Evolutionary conservation across 2,113 vertebrate species (phyloP).

Genomic region (Chascanopsetta lugubris): DNA sequence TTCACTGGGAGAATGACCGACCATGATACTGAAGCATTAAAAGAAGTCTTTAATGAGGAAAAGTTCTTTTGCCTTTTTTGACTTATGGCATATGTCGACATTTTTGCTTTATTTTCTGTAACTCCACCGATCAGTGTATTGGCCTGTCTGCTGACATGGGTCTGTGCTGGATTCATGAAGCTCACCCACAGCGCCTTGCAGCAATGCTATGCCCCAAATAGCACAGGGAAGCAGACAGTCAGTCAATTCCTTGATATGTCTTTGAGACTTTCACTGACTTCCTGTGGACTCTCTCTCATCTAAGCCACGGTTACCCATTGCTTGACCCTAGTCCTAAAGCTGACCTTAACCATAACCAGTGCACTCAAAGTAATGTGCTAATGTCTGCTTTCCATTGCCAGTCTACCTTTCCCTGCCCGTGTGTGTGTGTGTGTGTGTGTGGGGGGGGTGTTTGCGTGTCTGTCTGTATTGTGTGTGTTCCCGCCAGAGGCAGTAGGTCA

Average conservation of each 20-base stretch:
- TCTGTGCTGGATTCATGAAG: conserved; percentile 1
- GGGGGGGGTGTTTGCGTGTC: conserved; percentile 2
- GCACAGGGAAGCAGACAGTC: neutral
- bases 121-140: neutral
- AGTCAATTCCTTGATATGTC: neutral
- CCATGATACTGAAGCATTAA: neutral
- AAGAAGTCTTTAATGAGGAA: neutral
- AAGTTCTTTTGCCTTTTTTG: neutral
- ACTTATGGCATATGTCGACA: neutral
- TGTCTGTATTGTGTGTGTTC: neutral
- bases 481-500: conserved; percentile 73
- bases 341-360: too few relatives aligned
- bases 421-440: neutral
- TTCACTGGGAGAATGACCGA: conserved; percentile 23
- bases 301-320: too few relatives aligned
- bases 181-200: conserved; percentile 35
- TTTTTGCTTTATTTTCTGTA: neutral
- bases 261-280: neutral
- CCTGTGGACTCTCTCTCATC: too few relatives aligned
- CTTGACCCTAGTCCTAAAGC: neutral
- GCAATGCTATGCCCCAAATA: neutral
- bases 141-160: neutral
- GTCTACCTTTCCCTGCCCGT: neutral
- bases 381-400: neutral
- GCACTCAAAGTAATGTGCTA: neutral